phyloP scores from a whole-genome alignment of 2,888 invertebrate genomes.

The Parnassius glacialis region DNA sequence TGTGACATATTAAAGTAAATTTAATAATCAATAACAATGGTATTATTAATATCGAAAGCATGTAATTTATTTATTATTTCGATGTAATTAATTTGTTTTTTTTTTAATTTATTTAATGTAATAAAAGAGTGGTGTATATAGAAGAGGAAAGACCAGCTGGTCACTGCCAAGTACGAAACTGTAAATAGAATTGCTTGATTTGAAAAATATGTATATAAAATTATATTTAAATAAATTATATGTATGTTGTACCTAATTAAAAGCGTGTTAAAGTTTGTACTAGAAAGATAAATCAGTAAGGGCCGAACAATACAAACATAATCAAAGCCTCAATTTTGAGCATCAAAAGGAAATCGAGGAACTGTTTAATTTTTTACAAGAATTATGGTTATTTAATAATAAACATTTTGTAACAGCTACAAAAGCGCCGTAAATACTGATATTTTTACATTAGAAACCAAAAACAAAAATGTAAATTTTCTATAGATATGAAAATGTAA shows the following conservation, averaged over 20 bases:
- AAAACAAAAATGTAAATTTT: too few species aligned
- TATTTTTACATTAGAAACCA: too few species aligned
- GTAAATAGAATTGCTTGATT: slow-evolving; percentile 42
- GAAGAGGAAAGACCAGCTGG: slow-evolving; percentile 55
- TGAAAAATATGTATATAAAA: slow-evolving; percentile 2
- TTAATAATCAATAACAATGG: neutral
- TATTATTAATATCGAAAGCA: neutral
- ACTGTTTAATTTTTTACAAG: too few species aligned
- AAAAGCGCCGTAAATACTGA: too few species aligned
- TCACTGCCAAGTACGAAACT: slow-evolving; percentile 64
- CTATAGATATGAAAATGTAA: too few species aligned
- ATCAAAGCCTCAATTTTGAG: too few species aligned
- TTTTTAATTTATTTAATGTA: slow-evolving; percentile 15
- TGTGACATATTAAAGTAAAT: slow-evolving; percentile 13
- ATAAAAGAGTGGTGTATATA: slow-evolving; percentile 30
- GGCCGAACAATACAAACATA: too few species aligned
- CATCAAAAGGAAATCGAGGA: too few species aligned
- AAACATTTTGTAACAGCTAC: too few species aligned
- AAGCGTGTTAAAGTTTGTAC: slow-evolving; percentile 3
- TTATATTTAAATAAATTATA: slow-evolving; percentile 11
- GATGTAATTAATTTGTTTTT: slow-evolving; percentile 13
- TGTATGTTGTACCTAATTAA: neutral
- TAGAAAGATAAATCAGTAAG: too few species aligned
- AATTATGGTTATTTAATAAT: too few species aligned
- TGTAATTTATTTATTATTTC: slow-evolving; percentile 23